Evolutionary conservation across 1,140 invertebrate species (phyloP), one percentile per base, ranked within the genome.

Genomic region (Phenacoccus solenopsis): DNA sequence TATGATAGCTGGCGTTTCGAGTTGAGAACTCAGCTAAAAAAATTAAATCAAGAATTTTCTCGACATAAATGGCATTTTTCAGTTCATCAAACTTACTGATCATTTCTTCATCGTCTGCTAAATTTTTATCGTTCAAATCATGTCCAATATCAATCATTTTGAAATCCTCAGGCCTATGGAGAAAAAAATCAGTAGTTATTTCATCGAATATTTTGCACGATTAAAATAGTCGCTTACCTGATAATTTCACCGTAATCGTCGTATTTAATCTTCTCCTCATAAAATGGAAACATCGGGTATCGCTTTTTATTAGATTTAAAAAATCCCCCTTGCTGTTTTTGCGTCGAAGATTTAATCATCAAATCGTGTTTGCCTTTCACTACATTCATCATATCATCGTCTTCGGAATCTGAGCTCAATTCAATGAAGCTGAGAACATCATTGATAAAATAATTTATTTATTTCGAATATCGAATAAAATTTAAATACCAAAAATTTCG

Each of bases 171-270:
- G 71, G 71, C 68, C 61, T 73, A 69, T 76, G 74, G 4, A 76
- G 70, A 72, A 78, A 76, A 68, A n/a, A n/a, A n/a, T n/a, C n/a
- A n/a, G n/a, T n/a, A n/a, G n/a, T n/a, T n/a, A n/a, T 20, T 59
- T 69, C n/a, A 38, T 13, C 21, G 59, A 69, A 72, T 67, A 30
- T 49, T 70, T 70, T 59, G 25, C 56, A 67, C 38, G 35, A 59
- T 9, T 32, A 30, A 28, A 74, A 27, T 10, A 1, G 20, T 28
- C 72, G 75, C 70, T 73, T 75, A 86, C 81, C 81, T 85, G 67
- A 98, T 94, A 61, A 95, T 88, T 82, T 98, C 94, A 0, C 95
- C 95, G 78, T 98, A 98, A 77, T 98, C 94, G 76, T 98, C 95
- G 77, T 85, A 88, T 79, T 94, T 90, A 0, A 95, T 85, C 80